Percentiles rank a stretch among this genome's conserved stretches.
phyloP scores from a whole-genome alignment of 2,113 vertebrate species.

The Sinocyclocheilus anshuiensis region DNA sequence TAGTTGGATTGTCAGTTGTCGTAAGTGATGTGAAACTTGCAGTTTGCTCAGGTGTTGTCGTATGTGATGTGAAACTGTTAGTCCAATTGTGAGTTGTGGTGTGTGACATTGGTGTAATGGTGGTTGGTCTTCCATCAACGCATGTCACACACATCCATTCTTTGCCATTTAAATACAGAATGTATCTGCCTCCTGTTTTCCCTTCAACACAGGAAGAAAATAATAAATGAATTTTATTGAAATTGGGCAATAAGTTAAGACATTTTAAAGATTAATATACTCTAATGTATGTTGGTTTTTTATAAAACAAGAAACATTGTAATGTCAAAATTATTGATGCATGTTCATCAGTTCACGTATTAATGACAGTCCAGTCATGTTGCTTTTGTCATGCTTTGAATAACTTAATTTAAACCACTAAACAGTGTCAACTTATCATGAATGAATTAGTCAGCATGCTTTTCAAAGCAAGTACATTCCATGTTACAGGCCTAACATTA shows the following conservation, averaged over 20 bases:
- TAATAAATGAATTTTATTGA: neutral
- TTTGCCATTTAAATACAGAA: neutral
- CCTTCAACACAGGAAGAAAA: neutral
- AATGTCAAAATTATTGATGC: no score
- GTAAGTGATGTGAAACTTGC: neutral
- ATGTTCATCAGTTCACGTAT: no score
- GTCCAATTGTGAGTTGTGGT: no score
- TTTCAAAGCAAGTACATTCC: no score
- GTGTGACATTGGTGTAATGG: neutral
- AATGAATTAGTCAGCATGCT: no score
- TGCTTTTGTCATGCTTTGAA: no score
- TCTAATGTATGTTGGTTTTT: neutral
- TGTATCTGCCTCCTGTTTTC: neutral
- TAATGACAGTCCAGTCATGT: no score
- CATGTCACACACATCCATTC: neutral
- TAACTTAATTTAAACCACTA: no score
- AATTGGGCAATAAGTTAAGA: neutral
- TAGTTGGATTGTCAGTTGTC: neutral
- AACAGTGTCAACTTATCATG: no score
- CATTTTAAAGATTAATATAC: neutral
- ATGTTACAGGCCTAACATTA: no score
- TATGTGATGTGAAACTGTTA: neutral
- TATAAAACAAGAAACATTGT: neutral
- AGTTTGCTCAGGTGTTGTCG: rapidly evolving
- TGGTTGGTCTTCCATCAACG: neutral